These are phyloP conservation scores for Lerema accius DNA, from an alignment of 1,140 invertebrate species.

Conservation along the genomic window DNA sequence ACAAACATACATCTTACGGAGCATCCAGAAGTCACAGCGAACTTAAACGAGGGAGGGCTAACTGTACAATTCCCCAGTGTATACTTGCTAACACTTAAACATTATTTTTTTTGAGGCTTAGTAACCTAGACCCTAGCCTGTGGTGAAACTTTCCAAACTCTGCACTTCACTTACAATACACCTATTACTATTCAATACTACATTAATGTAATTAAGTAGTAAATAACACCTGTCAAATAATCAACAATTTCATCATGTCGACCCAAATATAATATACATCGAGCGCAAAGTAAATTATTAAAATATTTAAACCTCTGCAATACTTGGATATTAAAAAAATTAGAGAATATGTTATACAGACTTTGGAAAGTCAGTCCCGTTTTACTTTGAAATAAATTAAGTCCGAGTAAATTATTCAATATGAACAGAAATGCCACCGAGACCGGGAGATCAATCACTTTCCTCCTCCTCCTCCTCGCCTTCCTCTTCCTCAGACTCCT, in stretches of 20 bases:
- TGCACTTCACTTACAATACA: conserved; percentile 58
- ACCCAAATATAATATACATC: conserved; percentile 53
- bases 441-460: conserved; percentile 81
- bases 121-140: conserved; percentile 73
- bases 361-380: conserved; percentile 80
- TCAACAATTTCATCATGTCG: conserved; percentile 48
- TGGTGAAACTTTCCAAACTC: conserved; percentile 79
- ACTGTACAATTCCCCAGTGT: conserved; percentile 81
- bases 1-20: conserved; percentile 56
- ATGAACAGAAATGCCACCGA: conserved; percentile 78
- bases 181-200: conserved; percentile 56
- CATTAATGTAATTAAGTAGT: conserved; percentile 50
- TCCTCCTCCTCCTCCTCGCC: conserved; percentile 80
- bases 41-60: conserved; percentile 81
- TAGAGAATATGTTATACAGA: conserved; percentile 66
- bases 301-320: conserved; percentile 40
- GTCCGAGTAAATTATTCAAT: conserved; percentile 83
- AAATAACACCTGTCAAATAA: conserved; percentile 47
- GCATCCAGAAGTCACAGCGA: conserved; percentile 79
- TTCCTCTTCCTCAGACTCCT: conserved; percentile 80
- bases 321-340: conserved; percentile 47
- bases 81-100: conserved; percentile 82
- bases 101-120: conserved; percentile 77
- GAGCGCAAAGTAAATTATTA: conserved; percentile 39
- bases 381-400: conserved; percentile 83